These are phyloP conservation scores for Sparidentex hasta DNA, from an alignment of 2,797 vertebrate genomes.

Conservation along the genomic window DNA sequence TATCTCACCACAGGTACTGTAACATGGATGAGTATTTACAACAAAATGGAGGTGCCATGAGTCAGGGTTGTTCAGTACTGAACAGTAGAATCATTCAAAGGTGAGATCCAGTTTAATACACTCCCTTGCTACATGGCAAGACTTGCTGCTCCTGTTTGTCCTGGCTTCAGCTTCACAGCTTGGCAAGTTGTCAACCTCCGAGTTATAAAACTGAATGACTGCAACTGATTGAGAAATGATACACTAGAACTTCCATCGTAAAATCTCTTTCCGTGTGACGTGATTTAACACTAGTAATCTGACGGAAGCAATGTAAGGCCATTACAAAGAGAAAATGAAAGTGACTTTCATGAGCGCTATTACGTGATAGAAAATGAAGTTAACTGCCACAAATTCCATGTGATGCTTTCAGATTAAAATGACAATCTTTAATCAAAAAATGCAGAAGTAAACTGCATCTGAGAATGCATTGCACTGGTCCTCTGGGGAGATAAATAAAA, in stretches of 20 bases:
- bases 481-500: conserved; percentile 82
- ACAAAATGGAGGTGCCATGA: conserved; percentile 27
- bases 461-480: conserved; percentile 90
- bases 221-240: neutral
- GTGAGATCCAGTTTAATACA: conserved; percentile 13
- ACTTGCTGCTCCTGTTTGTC: conserved; percentile 16
- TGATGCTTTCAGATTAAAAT: conserved; percentile 62
- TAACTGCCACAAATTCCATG: conserved; percentile 44
- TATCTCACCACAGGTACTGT: conserved; percentile 38
- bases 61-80: neutral
- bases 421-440: conserved; percentile 67
- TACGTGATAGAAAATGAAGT: conserved; percentile 21
- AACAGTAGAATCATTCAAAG: conserved; percentile 3
- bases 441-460: conserved; percentile 77
- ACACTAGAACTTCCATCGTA: conserved; percentile 8
- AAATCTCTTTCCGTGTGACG: conserved; percentile 36
- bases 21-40: conserved; percentile 59
- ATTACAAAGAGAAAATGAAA: conserved; percentile 40
- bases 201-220: conserved; percentile 9
- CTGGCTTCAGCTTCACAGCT: neutral
- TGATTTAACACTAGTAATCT: conserved; percentile 21
- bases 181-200: neutral
- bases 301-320: conserved; percentile 59
- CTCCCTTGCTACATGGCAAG: conserved; percentile 5
- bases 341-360: conserved; percentile 11